phyloP scores from a whole-genome alignment of 2,888 invertebrate genomes.

The Tinea semifulvella region DNA sequence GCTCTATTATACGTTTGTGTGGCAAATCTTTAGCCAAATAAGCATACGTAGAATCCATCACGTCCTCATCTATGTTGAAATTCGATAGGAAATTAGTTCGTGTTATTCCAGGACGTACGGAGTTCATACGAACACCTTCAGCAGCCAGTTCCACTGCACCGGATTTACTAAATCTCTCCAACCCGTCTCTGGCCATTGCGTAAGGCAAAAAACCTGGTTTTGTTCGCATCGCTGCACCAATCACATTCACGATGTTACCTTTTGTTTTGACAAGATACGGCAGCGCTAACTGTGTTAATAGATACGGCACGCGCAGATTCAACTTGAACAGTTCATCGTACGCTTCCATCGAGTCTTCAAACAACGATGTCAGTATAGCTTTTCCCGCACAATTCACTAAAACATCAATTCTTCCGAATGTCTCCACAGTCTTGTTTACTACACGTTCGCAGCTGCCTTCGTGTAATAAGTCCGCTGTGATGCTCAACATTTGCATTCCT shows the following conservation, averaged over 20 bases:
- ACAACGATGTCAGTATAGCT: conserved; percentile 32
- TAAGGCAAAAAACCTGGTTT: conserved; percentile 35
- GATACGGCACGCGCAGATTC: conserved; percentile 39
- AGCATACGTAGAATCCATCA: conserved; percentile 28
- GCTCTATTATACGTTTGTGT: conserved; percentile 33
- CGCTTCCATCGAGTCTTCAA: conserved; percentile 34
- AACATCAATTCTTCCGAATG: conserved; percentile 33
- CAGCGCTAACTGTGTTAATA: conserved; percentile 34
- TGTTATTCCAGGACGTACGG: conserved; percentile 39
- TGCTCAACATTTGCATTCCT: conserved; percentile 31
- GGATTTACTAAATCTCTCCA: conserved; percentile 37
- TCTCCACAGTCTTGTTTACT: conserved; percentile 33
- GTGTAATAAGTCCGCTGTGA: conserved; percentile 32
- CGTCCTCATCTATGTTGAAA: conserved; percentile 26
- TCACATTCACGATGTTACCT: conserved; percentile 40
- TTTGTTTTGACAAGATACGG: conserved; percentile 35
- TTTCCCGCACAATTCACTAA: conserved; percentile 41
- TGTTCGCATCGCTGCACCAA: conserved; percentile 27
- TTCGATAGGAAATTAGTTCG: conserved; percentile 39
- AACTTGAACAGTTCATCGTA: conserved; percentile 38
- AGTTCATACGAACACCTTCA: conserved; percentile 42
- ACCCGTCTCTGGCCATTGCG: conserved; percentile 30
- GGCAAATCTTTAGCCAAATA: conserved; percentile 28
- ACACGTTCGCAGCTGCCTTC: conserved; percentile 35
- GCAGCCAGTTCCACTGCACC: conserved; percentile 36